A percentile compares a stretch with the other conserved stretches of the same genome.
Conservation (phyloP, 2,113 vertebrate species). For the Pongo abelii region DNA sequence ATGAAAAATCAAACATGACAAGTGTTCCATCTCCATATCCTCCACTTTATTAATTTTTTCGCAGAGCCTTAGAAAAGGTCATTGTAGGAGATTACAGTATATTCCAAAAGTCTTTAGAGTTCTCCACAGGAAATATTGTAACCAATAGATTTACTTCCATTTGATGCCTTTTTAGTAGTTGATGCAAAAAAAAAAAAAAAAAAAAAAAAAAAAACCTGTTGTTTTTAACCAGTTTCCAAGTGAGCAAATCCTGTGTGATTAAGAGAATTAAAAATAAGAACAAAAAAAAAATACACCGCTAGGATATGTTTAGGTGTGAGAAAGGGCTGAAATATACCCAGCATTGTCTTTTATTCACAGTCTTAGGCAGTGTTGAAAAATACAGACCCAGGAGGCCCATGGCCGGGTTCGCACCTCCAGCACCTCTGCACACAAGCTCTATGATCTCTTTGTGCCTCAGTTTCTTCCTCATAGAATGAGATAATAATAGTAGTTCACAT, state of each 20-base stretch:
- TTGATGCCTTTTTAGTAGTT: conserved; percentile 33
- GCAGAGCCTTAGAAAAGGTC: conserved; percentile 33
- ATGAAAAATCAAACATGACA: neutral
- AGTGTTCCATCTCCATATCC: neutral
- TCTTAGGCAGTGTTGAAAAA: no score
- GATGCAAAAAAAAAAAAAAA: conserved; percentile 1
- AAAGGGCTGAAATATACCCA: no score
- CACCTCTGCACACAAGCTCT: fast-evolving
- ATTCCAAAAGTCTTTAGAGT: conserved; percentile 45
- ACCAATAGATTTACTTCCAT: conserved; percentile 33
- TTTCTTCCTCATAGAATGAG: neutral
- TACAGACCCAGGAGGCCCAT: fast-evolving
- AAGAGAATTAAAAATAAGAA: conserved; percentile 26
- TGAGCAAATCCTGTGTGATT: conserved; percentile 48
- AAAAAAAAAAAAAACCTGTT: neutral
- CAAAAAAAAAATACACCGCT: neutral
- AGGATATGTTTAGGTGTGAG: neutral
- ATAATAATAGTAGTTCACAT: fast-evolving
- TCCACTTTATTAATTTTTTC: neutral
- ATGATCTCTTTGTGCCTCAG: fast-evolving
- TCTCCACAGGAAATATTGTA: neutral
- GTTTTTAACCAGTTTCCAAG: conserved; percentile 64
- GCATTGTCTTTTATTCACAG: no score
- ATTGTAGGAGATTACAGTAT: conserved; percentile 39
- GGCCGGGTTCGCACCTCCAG: fast-evolving